Percentiles rank a stretch among this genome's conserved stretches.
Evolutionary conservation across 1,140 invertebrate species (phyloP).

Genomic region (Triops cancriformis): DNA sequence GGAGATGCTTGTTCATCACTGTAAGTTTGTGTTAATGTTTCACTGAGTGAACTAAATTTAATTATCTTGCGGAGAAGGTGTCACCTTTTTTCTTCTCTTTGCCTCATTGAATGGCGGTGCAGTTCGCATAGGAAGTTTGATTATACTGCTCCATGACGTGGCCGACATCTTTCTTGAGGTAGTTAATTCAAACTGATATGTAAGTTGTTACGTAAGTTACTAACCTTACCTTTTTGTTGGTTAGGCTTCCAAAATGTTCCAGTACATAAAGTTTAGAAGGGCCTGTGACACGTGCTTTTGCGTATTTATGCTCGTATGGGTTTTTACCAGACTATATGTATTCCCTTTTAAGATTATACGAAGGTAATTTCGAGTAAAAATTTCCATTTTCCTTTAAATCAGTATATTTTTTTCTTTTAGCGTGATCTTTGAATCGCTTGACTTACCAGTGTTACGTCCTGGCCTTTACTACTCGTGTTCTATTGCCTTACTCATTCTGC

Average conservation of each 20-base stretch:
- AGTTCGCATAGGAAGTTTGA: slow-evolving; percentile 79
- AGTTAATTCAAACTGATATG: neutral
- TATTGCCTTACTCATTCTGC: neutral
- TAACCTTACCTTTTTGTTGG: slow-evolving; percentile 24
- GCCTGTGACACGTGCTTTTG: slow-evolving; percentile 20
- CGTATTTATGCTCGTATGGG: slow-evolving; percentile 26
- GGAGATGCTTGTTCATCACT: slow-evolving; percentile 96
- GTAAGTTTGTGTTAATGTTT: neutral
- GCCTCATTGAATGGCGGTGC: slow-evolving; percentile 94
- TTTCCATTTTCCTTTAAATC: neutral
- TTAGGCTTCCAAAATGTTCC: slow-evolving; percentile 23
- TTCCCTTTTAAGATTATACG: slow-evolving; percentile 27
- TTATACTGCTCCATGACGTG: slow-evolving; percentile 87
- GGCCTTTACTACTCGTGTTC: neutral
- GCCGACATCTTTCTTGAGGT: slow-evolving; percentile 89
- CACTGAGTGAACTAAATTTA: neutral
- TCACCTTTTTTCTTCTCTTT: slow-evolving; percentile 76
- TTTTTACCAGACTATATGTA: slow-evolving; percentile 19
- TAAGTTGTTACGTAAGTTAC: neutral
- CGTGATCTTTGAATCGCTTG: neutral
- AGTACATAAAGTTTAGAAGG: slow-evolving; percentile 6
- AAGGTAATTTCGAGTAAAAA: neutral
- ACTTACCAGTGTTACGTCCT: neutral
- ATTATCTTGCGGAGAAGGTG: slow-evolving; percentile 44
- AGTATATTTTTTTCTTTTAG: neutral